These are phyloP conservation scores for Cistogaster globosa DNA, from an alignment of 2,888 invertebrate genomes.

Conservation along the genomic window DNA sequence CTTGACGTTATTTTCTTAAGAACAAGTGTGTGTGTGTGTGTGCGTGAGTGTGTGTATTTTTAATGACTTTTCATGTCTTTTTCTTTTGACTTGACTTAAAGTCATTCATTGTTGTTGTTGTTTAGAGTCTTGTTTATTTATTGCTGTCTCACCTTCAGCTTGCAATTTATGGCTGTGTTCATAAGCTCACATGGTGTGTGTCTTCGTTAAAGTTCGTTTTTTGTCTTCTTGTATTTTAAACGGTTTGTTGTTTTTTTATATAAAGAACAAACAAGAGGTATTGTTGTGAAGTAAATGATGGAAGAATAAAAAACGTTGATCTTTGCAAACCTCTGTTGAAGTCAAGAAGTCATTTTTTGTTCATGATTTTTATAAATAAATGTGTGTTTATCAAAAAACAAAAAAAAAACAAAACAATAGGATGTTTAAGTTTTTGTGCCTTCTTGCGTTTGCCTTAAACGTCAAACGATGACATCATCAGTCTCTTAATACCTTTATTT, in stretches of 20 bases:
- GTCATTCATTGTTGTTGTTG: slow-evolving; percentile 24
- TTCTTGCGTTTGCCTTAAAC: slow-evolving; percentile 29
- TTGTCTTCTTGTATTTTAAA: neutral
- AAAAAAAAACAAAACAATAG: neutral
- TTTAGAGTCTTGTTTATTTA: slow-evolving; percentile 43
- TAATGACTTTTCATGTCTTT: slow-evolving; percentile 53
- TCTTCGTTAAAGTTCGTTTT: slow-evolving; percentile 39
- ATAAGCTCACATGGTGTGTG: slow-evolving; percentile 55
- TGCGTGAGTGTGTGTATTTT: slow-evolving; percentile 35
- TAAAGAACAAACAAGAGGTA: slow-evolving; percentile 53
- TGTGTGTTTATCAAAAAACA: neutral
- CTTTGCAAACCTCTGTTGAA: slow-evolving; percentile 65
- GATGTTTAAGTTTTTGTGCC: slow-evolving; percentile 31
- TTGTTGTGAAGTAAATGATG: slow-evolving; percentile 36
- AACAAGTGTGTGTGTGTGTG: neutral
- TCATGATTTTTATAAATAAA: slow-evolving; percentile 31
- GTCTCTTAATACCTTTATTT: no score
- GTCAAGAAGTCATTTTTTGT: slow-evolving; percentile 66
- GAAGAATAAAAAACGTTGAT: slow-evolving; percentile 47
- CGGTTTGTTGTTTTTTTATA: neutral
- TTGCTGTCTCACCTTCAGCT: slow-evolving; percentile 68
- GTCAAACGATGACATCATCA: slow-evolving; percentile 66
- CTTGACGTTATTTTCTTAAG: slow-evolving; percentile 56
- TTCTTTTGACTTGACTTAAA: slow-evolving; percentile 38
- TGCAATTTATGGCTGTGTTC: slow-evolving; percentile 17